Evolutionary conservation across 2,797 vertebrate species (phyloP), one percentile per base, ranked within the genome.

Genomic region (Ispidina picta): DNA sequence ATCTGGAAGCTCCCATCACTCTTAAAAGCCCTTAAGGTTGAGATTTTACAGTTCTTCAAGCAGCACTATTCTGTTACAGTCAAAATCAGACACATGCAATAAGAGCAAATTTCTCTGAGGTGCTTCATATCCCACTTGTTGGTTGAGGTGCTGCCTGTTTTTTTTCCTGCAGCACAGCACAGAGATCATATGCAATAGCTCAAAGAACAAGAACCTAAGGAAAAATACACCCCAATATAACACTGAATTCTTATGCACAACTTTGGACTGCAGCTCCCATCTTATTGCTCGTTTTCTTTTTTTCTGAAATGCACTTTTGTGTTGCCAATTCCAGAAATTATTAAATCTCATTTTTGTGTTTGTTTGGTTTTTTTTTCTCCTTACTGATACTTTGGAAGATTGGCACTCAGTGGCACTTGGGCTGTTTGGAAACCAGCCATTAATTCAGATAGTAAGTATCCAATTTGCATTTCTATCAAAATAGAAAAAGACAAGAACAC

Each of bases 381-480:
- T 76, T 33, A 20, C 54, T 72, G 43, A 84, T 37, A 52, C n/a
- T 83, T 64, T 37, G 31, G 43, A 86, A 92, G 89, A 60, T 37
- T 63, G 62, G 66, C 37, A 41, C 54, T 37, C 41, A 78, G 26
- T 64, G 59, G 21, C 18, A 75, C 76, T 49, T n/a, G 33, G 60
- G 35, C 29, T 93, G 31, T 90, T 70, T 93, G 48, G 76, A 95
- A 86, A 71, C 22, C 56, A 92, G 39, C 10, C 31, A 93, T 70
- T 89, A 88, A 88, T 92, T 92, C 69, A 92, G 28, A 81, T 15
- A 82, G 13, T 54, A 35, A 95, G n/a, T 59, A 80, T 65, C 13
- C 31, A 83, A 88, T 94, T 86, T 96, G 49, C 72, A 91, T 92
- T 97, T 95, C 85, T 64, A 92, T 81, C 35, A 79, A 88, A 95